Evolutionary conservation across 2,797 vertebrate species (phyloP), one percentile per base, ranked within the genome.

Genomic region (Typhlichthys subterraneus): DNA sequence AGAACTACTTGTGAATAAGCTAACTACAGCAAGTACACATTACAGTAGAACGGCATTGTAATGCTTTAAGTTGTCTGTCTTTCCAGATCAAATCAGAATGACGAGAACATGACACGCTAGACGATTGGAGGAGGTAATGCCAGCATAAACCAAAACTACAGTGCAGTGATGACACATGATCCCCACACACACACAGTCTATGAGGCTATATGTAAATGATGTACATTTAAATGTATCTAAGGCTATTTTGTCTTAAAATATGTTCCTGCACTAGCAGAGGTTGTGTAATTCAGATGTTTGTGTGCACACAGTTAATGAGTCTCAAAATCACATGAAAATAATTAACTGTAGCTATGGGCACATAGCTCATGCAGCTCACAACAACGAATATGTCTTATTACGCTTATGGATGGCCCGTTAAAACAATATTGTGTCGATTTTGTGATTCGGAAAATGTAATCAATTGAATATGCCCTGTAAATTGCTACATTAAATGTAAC

Each of bases 61-160:
- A 38, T 9, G 33, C 33, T 38, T 38, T 38, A 9, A 6, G 33
- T 38, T 2, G 1, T 9, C 5, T 38, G 33, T 6, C 12, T 50
- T 55, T 72, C 5, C 83, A 93, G 92, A 93, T 91, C 92, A 93
- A 85, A 93, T 93, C 82, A 91, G 90, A 87, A 82, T 87, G 67
- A 83, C 91, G 85, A 90, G 82, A 91, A 92, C 87, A 50, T 93
- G 89, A 93, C 69, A 53, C 42, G 51, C 45, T 88, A 67, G 75
- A 66, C 63, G 59, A 13, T 5, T 31, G 15, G 59, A 12, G 15
- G 2, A 3, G 5, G 63, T 55, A 48, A 53, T 4, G 12, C 33
- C 56, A 63, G 9, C 70, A 48, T 61, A 57, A 13, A 51, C 59
- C 65, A 61, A 11, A 33, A 19, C 53, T 42, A 67, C 59, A 4